phyloP scores from a whole-genome alignment of 1,140 invertebrate species.

The Drosophila dunni region DNA sequence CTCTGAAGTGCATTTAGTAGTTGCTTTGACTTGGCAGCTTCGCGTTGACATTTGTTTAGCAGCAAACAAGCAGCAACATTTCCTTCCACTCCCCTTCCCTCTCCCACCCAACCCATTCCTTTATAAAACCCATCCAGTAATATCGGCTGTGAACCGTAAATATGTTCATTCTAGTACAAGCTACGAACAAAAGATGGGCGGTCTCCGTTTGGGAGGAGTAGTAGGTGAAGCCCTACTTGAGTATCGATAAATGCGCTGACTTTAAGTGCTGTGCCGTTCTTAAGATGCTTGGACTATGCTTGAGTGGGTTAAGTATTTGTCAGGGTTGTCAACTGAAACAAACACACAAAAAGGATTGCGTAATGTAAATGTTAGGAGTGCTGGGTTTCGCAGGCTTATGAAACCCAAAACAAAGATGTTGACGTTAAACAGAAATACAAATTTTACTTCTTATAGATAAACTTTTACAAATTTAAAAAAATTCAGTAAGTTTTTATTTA shows the following conservation, averaged over 20 bases:
- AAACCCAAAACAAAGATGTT: not conserved
- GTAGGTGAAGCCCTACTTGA: constrained; percentile 30
- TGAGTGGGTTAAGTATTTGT: constrained; percentile 68
- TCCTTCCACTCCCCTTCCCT: not conserved
- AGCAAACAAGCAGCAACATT: constrained; percentile 65
- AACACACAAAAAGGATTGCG: not conserved
- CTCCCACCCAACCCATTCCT: not conserved
- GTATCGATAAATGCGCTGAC: constrained; percentile 71
- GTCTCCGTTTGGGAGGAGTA: constrained; percentile 29
- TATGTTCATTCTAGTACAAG: constrained; percentile 33
- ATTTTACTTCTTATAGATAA: too few relatives aligned
- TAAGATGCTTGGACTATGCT: constrained; percentile 39
- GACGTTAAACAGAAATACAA: too few relatives aligned
- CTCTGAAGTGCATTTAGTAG: constrained; percentile 83
- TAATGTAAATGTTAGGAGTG: not conserved
- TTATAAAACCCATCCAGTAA: constrained; percentile 1
- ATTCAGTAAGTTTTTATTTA: too few relatives aligned
- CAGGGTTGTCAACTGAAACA: constrained; percentile 57
- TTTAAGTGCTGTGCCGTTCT: constrained; percentile 49
- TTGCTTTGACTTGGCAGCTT: constrained; percentile 71
- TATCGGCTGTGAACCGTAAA: constrained; percentile 68
- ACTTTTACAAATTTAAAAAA: too few relatives aligned
- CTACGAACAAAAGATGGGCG: constrained; percentile 60
- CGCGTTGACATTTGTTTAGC: constrained; percentile 81
- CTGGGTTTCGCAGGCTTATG: not conserved